phyloP scores from a whole-genome alignment of 2,113 vertebrate genomes.

The Gadus macrocephalus region DNA sequence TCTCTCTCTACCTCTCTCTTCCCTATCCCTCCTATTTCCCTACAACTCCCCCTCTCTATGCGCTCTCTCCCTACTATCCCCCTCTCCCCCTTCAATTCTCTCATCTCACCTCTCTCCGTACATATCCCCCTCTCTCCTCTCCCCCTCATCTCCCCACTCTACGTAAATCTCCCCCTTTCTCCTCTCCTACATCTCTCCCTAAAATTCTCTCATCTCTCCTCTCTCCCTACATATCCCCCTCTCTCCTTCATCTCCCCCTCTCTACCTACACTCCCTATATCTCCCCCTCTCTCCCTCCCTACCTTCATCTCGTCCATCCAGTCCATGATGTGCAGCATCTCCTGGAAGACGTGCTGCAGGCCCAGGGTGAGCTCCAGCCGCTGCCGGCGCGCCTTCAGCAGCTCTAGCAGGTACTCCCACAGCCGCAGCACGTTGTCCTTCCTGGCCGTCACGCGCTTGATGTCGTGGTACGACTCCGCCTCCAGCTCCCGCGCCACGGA shows the following conservation, averaged over 20 bases:
- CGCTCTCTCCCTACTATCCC: too few relatives aligned
- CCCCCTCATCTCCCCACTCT: too few relatives aligned
- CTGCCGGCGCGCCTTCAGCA: conserved; percentile 84
- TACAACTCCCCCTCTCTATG: too few relatives aligned
- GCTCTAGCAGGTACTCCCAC: conserved; percentile 94
- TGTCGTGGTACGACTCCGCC: conserved; percentile 88
- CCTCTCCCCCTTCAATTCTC: not conserved
- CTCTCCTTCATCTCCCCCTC: not conserved
- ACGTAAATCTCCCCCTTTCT: too few relatives aligned
- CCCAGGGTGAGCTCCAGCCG: conserved; percentile 93
- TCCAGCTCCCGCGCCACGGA: conserved; percentile 88
- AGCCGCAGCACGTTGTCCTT: conserved; percentile 93
- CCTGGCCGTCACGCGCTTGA: conserved; percentile 86
- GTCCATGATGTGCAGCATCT: conserved; percentile 98
- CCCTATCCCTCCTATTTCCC: too few relatives aligned
- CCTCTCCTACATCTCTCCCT: not conserved
- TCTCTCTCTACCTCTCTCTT: not conserved
- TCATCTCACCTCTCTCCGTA: too few relatives aligned
- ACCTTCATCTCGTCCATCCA: conserved; percentile 99
- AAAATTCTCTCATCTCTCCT: not conserved
- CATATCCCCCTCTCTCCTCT: not conserved
- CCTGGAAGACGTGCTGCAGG: conserved; percentile 94
- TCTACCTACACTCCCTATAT: too few relatives aligned
- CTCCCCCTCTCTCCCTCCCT: not conserved
- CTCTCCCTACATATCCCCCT: too few relatives aligned